Percentiles rank a stretch among this genome's conserved stretches.
These are phyloP conservation scores for Thaumatotibia leucotreta DNA, from an alignment of 1,140 invertebrate species.

Conservation along the genomic window DNA sequence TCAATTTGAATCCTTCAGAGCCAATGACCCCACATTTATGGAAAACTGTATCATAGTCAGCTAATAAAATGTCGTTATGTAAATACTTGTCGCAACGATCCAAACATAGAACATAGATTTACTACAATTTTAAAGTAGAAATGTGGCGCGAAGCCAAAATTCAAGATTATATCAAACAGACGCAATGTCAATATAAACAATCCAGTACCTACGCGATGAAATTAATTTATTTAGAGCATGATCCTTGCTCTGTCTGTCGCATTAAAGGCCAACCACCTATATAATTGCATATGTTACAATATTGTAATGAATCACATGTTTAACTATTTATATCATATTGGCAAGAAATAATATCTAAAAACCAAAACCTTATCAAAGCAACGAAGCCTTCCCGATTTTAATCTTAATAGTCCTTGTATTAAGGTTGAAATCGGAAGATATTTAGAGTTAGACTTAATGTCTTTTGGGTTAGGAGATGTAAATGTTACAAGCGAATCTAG, in stretches of 20 bases:
- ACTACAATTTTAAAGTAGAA: neutral
- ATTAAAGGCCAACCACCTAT: neutral
- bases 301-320: neutral
- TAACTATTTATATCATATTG: neutral
- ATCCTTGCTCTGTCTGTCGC: neutral
- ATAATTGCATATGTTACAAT: neutral
- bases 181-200: slow-evolving; percentile 12
- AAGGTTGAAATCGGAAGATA: neutral
- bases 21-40: slow-evolving; percentile 4
- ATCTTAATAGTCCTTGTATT: neutral
- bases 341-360: neutral
- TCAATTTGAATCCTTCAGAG: neutral
- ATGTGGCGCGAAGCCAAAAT: neutral
- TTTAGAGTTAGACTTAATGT: neutral
- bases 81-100: slow-evolving; percentile 2
- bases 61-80: neutral
- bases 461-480: neutral
- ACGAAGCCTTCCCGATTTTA: neutral
- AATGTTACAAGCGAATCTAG: neutral
- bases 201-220: slow-evolving; percentile 7
- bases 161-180: slow-evolving; percentile 5
- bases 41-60: neutral
- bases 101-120: slow-evolving; percentile 1
- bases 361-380: neutral
- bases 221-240: slow-evolving; percentile 1